Evolutionary conservation across 1,140 invertebrate genomes (phyloP).

Genomic region (Aphaenogaster floridana): DNA sequence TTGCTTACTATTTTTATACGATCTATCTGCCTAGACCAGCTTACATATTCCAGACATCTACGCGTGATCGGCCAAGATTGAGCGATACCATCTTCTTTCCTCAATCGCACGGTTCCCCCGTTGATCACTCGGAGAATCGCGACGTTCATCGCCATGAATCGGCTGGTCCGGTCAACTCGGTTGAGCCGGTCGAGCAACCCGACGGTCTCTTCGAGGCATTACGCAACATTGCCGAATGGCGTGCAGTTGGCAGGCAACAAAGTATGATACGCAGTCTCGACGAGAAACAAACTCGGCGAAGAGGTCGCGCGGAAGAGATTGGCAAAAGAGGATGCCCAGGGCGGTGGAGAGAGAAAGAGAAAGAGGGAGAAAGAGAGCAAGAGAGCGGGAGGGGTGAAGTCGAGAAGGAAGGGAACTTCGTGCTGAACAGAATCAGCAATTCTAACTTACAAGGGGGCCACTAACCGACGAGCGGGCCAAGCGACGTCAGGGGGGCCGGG

Average conservation of each 20-base stretch:
- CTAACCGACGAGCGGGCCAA: constrained; percentile 69
- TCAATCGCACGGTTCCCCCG: neutral
- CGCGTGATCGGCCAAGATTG: neutral
- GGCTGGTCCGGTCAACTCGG: neutral
- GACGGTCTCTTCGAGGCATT: constrained; percentile 37
- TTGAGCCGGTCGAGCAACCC: constrained; percentile 2
- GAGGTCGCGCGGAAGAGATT: constrained; percentile 55
- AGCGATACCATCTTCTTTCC: neutral
- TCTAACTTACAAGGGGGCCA: constrained; percentile 58
- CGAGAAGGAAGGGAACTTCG: constrained; percentile 17
- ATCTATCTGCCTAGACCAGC: neutral
- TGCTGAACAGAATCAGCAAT: constrained; percentile 62
- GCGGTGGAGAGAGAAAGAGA: neutral
- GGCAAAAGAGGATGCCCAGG: constrained; percentile 30
- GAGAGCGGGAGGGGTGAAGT: neutral
- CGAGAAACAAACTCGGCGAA: constrained; percentile 29
- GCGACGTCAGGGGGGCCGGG: constrained; percentile 70
- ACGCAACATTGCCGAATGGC: constrained; percentile 48
- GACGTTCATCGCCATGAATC: neutral
- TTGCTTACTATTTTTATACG: neutral
- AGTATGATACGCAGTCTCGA: constrained; percentile 29
- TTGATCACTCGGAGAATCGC: neutral
- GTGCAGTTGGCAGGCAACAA: constrained; percentile 55
- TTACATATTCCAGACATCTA: neutral
- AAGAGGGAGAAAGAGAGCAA: neutral